phyloP scores from a whole-genome alignment of 1,140 invertebrate genomes.

The Physella acuta region DNA sequence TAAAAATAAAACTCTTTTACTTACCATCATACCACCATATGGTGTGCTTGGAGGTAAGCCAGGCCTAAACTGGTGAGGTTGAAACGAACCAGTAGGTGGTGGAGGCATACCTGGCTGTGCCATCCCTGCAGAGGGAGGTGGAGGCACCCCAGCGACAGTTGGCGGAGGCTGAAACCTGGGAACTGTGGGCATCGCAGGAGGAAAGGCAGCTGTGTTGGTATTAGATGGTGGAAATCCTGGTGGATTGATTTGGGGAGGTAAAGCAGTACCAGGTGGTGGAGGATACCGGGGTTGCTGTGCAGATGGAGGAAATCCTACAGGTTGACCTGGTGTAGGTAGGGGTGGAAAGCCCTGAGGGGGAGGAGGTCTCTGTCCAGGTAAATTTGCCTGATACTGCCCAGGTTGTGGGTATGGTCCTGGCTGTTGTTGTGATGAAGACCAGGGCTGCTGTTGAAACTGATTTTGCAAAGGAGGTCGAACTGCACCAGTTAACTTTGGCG shows the following conservation, averaged over 20 bases:
- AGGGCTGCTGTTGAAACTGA: constrained; percentile 1
- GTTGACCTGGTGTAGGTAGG: neutral
- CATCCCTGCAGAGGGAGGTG: no score
- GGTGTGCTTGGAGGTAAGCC: constrained; percentile 16
- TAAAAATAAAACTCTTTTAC: no score
- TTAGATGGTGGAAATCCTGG: constrained; percentile 24
- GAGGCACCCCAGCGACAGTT: no score
- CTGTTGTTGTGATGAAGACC: no score
- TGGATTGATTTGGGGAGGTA: neutral
- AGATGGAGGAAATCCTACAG: constrained; percentile 8
- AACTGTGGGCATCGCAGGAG: no score
- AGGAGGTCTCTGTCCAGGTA: neutral
- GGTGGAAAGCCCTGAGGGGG: neutral
- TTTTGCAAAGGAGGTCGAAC: neutral
- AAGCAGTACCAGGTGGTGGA: neutral
- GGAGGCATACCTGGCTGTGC: constrained; percentile 9
- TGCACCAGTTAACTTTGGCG: no score
- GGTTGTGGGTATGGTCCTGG: no score
- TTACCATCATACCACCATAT: no score
- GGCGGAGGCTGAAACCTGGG: no score
- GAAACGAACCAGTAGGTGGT: no score
- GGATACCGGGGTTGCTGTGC: constrained; percentile 18
- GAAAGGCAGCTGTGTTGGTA: constrained; percentile 6
- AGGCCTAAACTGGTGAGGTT: no score
- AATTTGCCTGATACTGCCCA: neutral